Evolutionary conservation across 1,140 invertebrate genomes (phyloP), one percentile per base, ranked within the genome.

Genomic region (Acromyrmex heyeri): DNA sequence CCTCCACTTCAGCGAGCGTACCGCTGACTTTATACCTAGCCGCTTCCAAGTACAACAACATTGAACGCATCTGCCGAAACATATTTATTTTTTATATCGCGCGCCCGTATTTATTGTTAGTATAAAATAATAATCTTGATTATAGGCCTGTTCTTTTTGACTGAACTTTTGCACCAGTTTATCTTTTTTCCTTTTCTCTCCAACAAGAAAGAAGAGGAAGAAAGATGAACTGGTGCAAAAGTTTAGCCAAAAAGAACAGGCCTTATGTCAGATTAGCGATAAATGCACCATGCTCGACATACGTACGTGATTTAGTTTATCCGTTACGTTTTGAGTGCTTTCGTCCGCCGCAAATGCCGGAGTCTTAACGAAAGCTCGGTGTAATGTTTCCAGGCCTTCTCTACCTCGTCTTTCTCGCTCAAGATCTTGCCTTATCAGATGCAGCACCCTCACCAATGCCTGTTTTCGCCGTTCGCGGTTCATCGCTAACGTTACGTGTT

Each of bases 401-500:
- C 98, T 97, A 0, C 98, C 98, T 91, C 98, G 97, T 82, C 97
- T 96, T 93, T 99, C 98, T 16, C 98, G 95, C 85, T 99, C 98
- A 86, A 98, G 96, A 93, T 99, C 98, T 90, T 97, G 97, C 88
- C 97, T 97, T 50, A 99, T 97, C 86, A 98, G 93, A 89, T 98
- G 97, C 8, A 98, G 92, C 34, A 98, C 96, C 93, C 98, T 97
- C 48, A 98, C 95, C n/a, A 99, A 94, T 12, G 97, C 96, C 96
- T 97, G 93, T 95, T 98, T 98, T 91, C 98, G 96, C 70, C 98
- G 95, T 91, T 99, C 98, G 75, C 97, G 96, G 93, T 99, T 99
- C 98, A 99, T 99, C 16, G 97, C 97, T 87, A 99, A 96, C 1
- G 98, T 98, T 73, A 98, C 97, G 95, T 99, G 98, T 95, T 99